Conservation (phyloP, 2,113 vertebrate genomes). For the Ellobius talpinus region DNA sequence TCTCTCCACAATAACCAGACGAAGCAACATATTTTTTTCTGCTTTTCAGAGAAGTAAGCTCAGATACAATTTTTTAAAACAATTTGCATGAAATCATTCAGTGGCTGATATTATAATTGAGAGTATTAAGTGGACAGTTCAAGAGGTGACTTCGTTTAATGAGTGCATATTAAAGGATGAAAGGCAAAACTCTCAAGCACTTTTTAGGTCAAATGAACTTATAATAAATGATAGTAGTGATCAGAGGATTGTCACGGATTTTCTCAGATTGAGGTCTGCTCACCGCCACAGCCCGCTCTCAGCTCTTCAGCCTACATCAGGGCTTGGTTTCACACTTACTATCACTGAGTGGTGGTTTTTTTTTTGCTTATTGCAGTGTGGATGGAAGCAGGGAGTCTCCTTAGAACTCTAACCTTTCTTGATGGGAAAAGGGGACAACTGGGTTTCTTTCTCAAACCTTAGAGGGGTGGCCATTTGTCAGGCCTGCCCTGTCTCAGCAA, state of each 20-base stretch:
- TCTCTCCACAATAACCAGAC: neutral
- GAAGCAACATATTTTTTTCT: neutral
- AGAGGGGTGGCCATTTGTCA: neutral
- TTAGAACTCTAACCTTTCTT: neutral
- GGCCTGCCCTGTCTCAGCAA: neutral
- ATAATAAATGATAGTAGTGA: neutral
- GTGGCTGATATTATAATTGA: neutral
- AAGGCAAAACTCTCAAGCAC: neutral
- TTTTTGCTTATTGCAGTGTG: neutral
- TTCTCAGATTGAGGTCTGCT: neutral
- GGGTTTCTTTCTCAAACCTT: neutral
- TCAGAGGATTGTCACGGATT: neutral
- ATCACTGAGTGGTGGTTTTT: neutral
- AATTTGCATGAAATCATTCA: constrained; percentile 7
- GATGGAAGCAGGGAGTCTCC: neutral
- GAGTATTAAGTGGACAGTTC: constrained; percentile 8
- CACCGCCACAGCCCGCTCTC: neutral
- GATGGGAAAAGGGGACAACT: neutral
- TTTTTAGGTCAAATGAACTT: constrained; percentile 5
- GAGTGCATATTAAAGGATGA: neutral
- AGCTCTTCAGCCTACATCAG: neutral
- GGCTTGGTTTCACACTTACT: neutral
- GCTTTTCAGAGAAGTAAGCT: constrained; percentile 6
- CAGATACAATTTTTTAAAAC: neutral
- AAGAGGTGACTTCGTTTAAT: constrained; percentile 30